A percentile compares a stretch with the other conserved stretches of the same genome.
Evolutionary conservation across 1,140 invertebrate genomes (phyloP).

Genomic region (Aplysia californica): DNA sequence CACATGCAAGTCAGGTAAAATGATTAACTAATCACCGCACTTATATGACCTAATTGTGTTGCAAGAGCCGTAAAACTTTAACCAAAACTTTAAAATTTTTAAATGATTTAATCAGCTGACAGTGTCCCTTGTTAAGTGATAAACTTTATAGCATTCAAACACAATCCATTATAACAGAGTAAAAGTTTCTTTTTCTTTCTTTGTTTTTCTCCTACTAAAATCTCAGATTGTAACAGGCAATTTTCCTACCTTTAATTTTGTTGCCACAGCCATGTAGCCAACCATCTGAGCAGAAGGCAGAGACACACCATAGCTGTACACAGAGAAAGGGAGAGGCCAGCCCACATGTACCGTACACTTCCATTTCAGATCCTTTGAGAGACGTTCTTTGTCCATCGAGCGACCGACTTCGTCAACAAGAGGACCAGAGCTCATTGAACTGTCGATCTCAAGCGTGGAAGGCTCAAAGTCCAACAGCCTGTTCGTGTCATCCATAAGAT

Average conservation of each 20-base stretch:
- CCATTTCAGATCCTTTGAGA: conserved; percentile 7
- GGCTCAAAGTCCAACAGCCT: no score
- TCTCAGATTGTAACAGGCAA: neutral
- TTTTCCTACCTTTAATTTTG: neutral
- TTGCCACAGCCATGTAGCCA: neutral
- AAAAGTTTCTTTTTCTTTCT: neutral
- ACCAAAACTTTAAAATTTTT: neutral
- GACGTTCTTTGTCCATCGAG: neutral
- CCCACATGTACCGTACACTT: conserved; percentile 16
- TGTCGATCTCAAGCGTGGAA: neutral
- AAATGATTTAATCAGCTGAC: neutral
- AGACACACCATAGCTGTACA: conserved; percentile 4
- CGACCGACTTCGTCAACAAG: neutral
- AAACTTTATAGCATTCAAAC: neutral
- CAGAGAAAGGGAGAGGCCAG: conserved; percentile 19
- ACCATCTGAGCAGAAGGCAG: conserved; percentile 14
- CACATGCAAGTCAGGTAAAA: no score
- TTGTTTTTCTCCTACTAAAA: neutral
- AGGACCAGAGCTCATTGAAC: neutral
- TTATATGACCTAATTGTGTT: no score
- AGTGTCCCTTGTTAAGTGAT: neutral
- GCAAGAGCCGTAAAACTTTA: no score
- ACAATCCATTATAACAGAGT: neutral
- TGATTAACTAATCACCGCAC: no score
- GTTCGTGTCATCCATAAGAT: no score